These are phyloP conservation scores for Chaetogeoica ovagalla DNA, from an alignment of 2,888 invertebrate species.

Conservation along the genomic window DNA sequence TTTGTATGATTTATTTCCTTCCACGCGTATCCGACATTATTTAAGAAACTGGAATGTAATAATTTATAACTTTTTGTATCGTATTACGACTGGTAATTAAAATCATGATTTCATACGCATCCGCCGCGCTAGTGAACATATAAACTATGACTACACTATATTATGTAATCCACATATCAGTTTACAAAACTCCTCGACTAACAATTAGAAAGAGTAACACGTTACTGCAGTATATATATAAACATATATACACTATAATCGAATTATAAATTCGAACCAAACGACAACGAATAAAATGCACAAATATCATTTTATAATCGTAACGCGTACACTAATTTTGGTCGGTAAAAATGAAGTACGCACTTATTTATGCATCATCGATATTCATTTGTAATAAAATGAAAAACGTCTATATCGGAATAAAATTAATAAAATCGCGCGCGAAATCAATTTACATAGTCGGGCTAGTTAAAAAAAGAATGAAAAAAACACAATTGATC, in stretches of 20 bases:
- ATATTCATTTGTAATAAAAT: too few relatives aligned
- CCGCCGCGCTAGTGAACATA: too few relatives aligned
- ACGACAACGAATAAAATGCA: background rate
- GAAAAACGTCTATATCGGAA: too few relatives aligned
- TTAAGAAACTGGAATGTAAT: background rate
- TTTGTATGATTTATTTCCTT: too few relatives aligned
- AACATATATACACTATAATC: background rate
- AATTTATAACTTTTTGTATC: background rate
- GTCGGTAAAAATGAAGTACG: too few relatives aligned
- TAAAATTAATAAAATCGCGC: too few relatives aligned
- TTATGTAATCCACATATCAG: background rate
- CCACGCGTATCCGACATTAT: background rate
- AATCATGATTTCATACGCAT: background rate
- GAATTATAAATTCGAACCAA: constrained; percentile 4
- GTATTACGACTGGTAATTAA: constrained; percentile 16
- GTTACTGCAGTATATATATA: background rate
- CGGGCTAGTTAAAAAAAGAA: too few relatives aligned
- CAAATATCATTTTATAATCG: background rate
- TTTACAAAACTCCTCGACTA: background rate
- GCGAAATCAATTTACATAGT: too few relatives aligned
- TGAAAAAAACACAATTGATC: too few relatives aligned
- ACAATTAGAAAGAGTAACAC: constrained; percentile 3
- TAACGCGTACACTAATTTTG: too few relatives aligned
- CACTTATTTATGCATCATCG: too few relatives aligned
- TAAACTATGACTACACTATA: background rate